phyloP scores from a whole-genome alignment of 2,888 invertebrate genomes.

The Axea sp. region DNA sequence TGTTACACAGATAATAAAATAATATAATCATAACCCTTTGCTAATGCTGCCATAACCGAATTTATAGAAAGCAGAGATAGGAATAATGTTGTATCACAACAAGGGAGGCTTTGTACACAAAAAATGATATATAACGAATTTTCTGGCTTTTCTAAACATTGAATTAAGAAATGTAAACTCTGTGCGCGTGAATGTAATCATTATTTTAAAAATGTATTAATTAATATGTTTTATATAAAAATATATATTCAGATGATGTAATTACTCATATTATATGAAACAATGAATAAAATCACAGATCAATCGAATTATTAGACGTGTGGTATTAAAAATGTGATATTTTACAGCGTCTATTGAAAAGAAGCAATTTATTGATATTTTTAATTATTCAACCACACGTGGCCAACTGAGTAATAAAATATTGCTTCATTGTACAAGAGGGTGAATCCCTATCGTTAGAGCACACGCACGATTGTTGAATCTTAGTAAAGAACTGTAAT shows the following conservation, averaged over 20 bases:
- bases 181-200: too few relatives aligned
- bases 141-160: too few relatives aligned
- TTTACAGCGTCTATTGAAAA: too few relatives aligned
- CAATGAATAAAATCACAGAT: too few relatives aligned
- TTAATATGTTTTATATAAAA: too few relatives aligned
- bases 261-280: too few relatives aligned
- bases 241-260: too few relatives aligned
- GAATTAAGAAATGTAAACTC: too few relatives aligned
- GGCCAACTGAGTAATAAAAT: constrained; percentile 19
- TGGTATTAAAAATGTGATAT: too few relatives aligned
- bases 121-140: constrained; percentile 29
- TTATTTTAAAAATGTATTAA: too few relatives aligned
- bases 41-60: constrained; percentile 35
- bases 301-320: too few relatives aligned
- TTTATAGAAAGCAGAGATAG: constrained; percentile 36
- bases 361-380: constrained; percentile 14
- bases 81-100: constrained; percentile 22
- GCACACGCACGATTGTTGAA: constrained; percentile 15
- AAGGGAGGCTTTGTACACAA: constrained; percentile 11
- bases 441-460: constrained; percentile 30
- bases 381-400: constrained; percentile 30
- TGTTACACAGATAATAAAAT: constrained; percentile 59
- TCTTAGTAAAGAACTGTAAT: constrained; percentile 20
- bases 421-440: constrained; percentile 25
- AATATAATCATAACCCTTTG: constrained; percentile 58